Conservation (phyloP, 2,797 vertebrate species). For the Chrysolophus pictus region DNA sequence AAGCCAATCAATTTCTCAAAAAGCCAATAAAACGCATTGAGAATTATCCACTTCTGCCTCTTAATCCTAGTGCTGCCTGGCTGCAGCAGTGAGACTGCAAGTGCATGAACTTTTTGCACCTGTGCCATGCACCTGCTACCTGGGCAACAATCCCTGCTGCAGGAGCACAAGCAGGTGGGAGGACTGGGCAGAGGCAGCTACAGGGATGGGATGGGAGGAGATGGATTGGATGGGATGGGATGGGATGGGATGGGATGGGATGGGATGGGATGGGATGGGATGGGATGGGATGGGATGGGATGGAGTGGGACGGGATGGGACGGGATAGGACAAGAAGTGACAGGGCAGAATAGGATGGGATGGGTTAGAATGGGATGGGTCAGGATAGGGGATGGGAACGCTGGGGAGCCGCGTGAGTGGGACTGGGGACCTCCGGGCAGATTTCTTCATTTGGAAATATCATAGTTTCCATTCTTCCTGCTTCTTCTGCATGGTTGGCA, state of each 20-base stretch:
- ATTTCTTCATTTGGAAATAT: neutral
- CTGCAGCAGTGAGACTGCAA: neutral
- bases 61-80: neutral
- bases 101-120: rapidly evolving
- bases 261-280: neutral
- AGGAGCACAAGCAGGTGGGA: neutral
- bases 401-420: neutral
- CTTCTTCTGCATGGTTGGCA: neutral
- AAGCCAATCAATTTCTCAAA: neutral
- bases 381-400: neutral
- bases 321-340: too few relatives aligned
- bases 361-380: too few relatives aligned
- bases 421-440: too few relatives aligned
- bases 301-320: too few relatives aligned
- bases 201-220: too few relatives aligned
- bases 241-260: too few relatives aligned
- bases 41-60: neutral
- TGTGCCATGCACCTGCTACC: rapidly evolving
- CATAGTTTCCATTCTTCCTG: neutral
- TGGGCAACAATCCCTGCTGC: neutral
- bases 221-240: too few relatives aligned
- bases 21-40: neutral
- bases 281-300: too few relatives aligned
- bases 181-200: neutral
- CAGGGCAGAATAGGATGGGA: neutral